Evolutionary conservation across 2,888 invertebrate genomes (phyloP).

Genomic region (Meandrusa payeni): DNA sequence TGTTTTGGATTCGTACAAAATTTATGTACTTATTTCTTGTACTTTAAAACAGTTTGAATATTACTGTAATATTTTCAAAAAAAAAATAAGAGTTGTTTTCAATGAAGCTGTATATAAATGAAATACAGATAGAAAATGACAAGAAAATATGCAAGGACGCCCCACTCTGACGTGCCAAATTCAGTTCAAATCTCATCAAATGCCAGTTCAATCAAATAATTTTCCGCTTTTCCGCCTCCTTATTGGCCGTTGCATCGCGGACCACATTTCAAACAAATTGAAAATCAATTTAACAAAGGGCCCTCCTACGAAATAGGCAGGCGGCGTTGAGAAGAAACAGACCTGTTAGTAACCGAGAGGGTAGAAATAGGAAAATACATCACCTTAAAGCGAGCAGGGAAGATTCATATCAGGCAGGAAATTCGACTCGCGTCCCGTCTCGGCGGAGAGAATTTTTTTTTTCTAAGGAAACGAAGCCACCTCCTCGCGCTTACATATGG

Average conservation of each 20-base stretch:
- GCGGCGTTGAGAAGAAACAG: slow-evolving; percentile 47
- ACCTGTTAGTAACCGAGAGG: slow-evolving; percentile 49
- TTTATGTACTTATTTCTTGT: no score
- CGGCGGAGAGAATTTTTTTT: slow-evolving; percentile 68
- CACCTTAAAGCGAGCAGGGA: slow-evolving; percentile 79
- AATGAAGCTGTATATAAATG: no score
- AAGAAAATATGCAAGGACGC: not conserved
- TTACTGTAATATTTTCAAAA: no score
- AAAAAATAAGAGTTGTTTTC: no score
- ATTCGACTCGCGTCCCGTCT: slow-evolving; percentile 71
- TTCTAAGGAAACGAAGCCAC: slow-evolving; percentile 66
- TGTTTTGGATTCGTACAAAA: no score
- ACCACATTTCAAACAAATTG: slow-evolving; percentile 78
- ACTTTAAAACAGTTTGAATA: no score
- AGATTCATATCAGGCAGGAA: slow-evolving; percentile 79
- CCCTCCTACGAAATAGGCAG: slow-evolving; percentile 49
- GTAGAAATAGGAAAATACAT: slow-evolving; percentile 78
- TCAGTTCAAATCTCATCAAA: slow-evolving; percentile 62
- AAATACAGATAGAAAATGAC: not conserved
- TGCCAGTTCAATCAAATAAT: slow-evolving; percentile 63
- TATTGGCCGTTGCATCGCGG: slow-evolving; percentile 67
- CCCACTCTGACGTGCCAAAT: slow-evolving; percentile 40
- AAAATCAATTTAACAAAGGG: slow-evolving; percentile 75
- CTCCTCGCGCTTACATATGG: slow-evolving; percentile 68
- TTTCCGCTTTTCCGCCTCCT: slow-evolving; percentile 71